Evolutionary conservation across 2,888 invertebrate genomes (phyloP).

Genomic region (Ephialtes manifestator): DNA sequence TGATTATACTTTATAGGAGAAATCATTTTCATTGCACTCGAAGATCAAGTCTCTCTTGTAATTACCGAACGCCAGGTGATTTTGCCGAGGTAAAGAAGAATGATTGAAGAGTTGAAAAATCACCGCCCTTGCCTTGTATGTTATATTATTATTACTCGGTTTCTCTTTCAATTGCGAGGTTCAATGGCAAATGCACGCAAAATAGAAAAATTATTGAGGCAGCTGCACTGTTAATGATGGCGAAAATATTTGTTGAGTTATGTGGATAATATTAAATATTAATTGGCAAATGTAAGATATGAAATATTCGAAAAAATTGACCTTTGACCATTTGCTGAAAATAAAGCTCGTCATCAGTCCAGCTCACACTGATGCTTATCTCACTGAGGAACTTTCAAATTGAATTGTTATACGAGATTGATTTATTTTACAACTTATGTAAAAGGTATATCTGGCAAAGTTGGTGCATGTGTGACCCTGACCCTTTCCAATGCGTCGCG

Average conservation of each 20-base stretch:
- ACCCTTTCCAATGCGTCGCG: too few species aligned
- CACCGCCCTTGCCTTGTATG: slow-evolving; percentile 6
- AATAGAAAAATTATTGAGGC: not conserved
- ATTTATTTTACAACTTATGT: not conserved
- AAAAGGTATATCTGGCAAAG: not conserved
- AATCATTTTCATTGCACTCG: slow-evolving; percentile 25
- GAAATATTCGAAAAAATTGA: not conserved
- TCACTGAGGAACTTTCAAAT: not conserved
- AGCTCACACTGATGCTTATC: not conserved
- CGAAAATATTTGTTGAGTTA: not conserved
- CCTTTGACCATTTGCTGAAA: not conserved
- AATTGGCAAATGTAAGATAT: not conserved
- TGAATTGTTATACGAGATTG: not conserved
- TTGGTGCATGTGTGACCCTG: too few species aligned
- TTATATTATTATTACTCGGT: slow-evolving; percentile 37
- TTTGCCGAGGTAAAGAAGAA: not conserved
- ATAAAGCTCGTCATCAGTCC: not conserved
- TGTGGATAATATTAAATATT: not conserved
- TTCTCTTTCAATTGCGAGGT: slow-evolving; percentile 22
- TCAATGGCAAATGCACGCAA: not conserved
- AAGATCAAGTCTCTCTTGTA: slow-evolving; percentile 36
- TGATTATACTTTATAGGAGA: not conserved
- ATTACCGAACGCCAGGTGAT: slow-evolving; percentile 64
- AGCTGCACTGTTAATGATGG: not conserved
- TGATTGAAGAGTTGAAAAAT: slow-evolving; percentile 27